These are phyloP conservation scores for Chironomus riparius DNA, from an alignment of 2,888 invertebrate genomes.

Conservation along the genomic window DNA sequence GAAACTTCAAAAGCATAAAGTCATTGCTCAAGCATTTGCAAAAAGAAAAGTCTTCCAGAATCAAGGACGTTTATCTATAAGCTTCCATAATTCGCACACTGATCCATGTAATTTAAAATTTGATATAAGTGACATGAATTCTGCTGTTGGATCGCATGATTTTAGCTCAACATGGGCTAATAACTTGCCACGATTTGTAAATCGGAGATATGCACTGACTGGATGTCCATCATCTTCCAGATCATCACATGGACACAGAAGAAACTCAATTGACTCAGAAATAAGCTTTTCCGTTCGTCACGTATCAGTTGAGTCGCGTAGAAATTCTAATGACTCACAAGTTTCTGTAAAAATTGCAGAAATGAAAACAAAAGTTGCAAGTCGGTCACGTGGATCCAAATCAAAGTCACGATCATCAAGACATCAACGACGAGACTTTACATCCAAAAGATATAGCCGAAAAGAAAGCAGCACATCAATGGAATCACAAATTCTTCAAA, in stretches of 20 bases:
- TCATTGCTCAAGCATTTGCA: constrained; percentile 85
- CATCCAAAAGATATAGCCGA: constrained; percentile 36
- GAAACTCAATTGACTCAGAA: constrained; percentile 56
- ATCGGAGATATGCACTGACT: constrained; percentile 72
- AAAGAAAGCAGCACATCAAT: constrained; percentile 68
- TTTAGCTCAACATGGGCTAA: constrained; percentile 89
- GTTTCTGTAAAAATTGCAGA: constrained; percentile 72
- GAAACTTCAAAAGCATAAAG: constrained; percentile 74
- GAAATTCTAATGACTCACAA: constrained; percentile 83
- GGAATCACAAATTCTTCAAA: constrained; percentile 57
- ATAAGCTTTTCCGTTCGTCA: constrained; percentile 71
- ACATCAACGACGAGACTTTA: constrained; percentile 37
- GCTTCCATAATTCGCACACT: constrained; percentile 75
- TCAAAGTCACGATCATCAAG: constrained; percentile 29
- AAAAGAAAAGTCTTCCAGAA: constrained; percentile 76
- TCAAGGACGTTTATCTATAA: constrained; percentile 77
- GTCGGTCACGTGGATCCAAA: constrained; percentile 42
- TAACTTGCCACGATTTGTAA: constrained; percentile 76
- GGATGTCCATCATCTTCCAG: constrained; percentile 43
- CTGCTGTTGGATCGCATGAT: constrained; percentile 66
- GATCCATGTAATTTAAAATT: constrained; percentile 81
- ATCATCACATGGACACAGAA: constrained; percentile 47
- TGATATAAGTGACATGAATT: constrained; percentile 47
- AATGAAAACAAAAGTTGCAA: constrained; percentile 63
- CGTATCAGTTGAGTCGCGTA: constrained; percentile 75